phyloP scores from a whole-genome alignment of 2,113 vertebrate species.

The Girardinichthys multiradiatus region DNA sequence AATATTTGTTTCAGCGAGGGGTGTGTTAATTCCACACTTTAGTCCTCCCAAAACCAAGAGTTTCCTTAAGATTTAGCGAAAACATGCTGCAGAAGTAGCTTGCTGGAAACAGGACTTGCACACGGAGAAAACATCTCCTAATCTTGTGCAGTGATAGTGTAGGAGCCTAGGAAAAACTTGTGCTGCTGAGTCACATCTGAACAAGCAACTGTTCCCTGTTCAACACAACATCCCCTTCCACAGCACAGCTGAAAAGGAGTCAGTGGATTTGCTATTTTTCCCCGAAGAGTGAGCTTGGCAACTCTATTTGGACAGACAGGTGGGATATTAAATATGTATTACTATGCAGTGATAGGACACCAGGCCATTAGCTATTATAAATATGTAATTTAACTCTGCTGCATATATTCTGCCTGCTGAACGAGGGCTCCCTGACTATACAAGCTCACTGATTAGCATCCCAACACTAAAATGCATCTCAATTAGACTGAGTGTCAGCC shows the following conservation, averaged over 20 bases:
- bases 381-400: constrained; percentile 65
- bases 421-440: constrained; percentile 38
- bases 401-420: constrained; percentile 57
- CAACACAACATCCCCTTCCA: constrained; percentile 11
- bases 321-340: constrained; percentile 74
- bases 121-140: not conserved
- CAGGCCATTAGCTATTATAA: constrained; percentile 69
- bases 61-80: not conserved
- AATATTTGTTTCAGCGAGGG: not conserved
- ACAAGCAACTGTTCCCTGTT: constrained; percentile 9
- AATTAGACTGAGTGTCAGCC: constrained; percentile 69
- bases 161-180: not conserved
- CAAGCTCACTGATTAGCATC: constrained; percentile 70
- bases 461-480: constrained; percentile 72
- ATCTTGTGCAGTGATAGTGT: not conserved
- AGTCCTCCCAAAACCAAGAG: not conserved
- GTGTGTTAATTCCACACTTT: constrained; percentile 1
- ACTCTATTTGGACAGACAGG: constrained; percentile 49
- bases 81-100: not conserved
- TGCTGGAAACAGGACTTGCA: not conserved
- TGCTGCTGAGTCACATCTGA: constrained; percentile 16
- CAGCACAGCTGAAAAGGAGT: constrained; percentile 28
- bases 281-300: constrained; percentile 29
- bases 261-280: constrained; percentile 54
- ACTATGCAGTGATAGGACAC: constrained; percentile 67